These are phyloP conservation scores for Pseudonaja textilis DNA, from an alignment of 2,113 vertebrate genomes.

Conservation along the genomic window DNA sequence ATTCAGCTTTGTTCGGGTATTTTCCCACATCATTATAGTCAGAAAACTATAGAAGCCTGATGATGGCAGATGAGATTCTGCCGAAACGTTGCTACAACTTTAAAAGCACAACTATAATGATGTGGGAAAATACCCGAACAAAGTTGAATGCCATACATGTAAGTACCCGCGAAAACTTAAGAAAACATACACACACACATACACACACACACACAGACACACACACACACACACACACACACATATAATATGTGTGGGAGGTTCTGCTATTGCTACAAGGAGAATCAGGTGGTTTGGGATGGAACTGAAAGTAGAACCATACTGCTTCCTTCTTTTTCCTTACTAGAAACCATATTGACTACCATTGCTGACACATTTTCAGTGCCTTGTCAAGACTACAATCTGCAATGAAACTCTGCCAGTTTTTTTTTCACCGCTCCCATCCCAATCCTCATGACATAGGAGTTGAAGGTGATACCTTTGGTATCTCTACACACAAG, in stretches of 20 bases:
- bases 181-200: too few relatives aligned
- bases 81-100: too few relatives aligned
- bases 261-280: neutral
- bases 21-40: too few relatives aligned
- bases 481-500: neutral
- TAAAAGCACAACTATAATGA: too few relatives aligned
- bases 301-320: neutral
- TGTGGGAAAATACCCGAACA: too few relatives aligned
- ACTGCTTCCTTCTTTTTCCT: neutral
- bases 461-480: neutral
- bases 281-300: neutral
- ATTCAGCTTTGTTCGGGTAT: too few relatives aligned
- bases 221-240: too few relatives aligned
- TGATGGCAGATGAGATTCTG: too few relatives aligned
- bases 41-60: too few relatives aligned
- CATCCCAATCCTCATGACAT: neutral
- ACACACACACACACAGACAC: too few relatives aligned
- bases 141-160: too few relatives aligned
- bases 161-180: too few relatives aligned
- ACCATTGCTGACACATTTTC: neutral
- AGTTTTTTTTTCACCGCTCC: neutral
- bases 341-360: neutral
- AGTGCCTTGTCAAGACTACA: neutral
- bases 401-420: neutral
- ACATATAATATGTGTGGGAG: neutral